Base-by-base conservation (phyloP, 2,888 invertebrate species). In the Meteorus colon region DNA sequence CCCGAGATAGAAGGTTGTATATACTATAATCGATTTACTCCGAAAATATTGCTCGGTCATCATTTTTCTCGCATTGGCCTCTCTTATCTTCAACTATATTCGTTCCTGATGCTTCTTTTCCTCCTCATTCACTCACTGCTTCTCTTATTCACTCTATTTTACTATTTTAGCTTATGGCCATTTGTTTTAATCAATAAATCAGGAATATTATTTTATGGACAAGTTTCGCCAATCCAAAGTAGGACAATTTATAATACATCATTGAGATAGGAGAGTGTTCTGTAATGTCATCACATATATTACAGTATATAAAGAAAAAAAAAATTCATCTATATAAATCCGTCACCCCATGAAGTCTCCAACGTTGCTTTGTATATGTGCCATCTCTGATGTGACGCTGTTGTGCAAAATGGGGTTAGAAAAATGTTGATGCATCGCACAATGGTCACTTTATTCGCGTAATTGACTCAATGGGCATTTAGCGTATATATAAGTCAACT, bases 391-490 rank as follows among this genome's bases (percentile, higher is more conserved):
- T 65, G 69, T 75, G 78, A 78, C 76, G 79, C 78, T 77, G 31
- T 31, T 62, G 55, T 29, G 71, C 31, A 71, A 79, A 86, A 85
- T 81, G 83, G 85, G 85, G 84, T 84, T 87, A 85, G 86, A 87
- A 87, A 88, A 87, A 87, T 87, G 84, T 81, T 82, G 84, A 84
- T 84, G 83, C 84, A 81, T 80, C 83, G 81, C 81, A 87, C 86
- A 87, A 87, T 88, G 86, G 85, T 84, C 85, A 86, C 86, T 87
- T 87, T 86, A 87, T 86, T 84, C 84, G 84, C 83, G 84, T 88
- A 88, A 88, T 88, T 88, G 88, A 86, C 86, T 87, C 86, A 86
- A 87, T 87, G 86, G 86, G 82, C 86, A 85, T 86, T 87, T 85
- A 85, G 83, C 82, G 81, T 80, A 80, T 73, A 66, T 75, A 75